phyloP scores from a whole-genome alignment of 2,888 invertebrate species.

The Drosophila gaucha region DNA sequence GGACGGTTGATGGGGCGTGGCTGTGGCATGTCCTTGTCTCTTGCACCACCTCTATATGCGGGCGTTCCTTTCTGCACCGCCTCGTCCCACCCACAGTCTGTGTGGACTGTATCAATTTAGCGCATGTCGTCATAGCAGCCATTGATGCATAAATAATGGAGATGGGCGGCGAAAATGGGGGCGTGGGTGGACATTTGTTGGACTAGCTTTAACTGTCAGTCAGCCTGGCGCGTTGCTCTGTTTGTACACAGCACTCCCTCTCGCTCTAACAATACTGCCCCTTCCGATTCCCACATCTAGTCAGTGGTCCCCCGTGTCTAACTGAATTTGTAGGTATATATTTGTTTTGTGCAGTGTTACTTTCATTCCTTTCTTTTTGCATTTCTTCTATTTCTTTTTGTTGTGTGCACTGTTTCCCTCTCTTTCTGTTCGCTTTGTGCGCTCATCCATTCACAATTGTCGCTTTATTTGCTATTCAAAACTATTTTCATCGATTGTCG shows the following conservation, averaged over 20 bases:
- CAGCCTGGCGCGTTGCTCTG: conserved; percentile 51
- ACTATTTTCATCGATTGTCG: conserved; percentile 70
- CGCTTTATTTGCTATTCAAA: conserved; percentile 78
- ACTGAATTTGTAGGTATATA: conserved; percentile 73
- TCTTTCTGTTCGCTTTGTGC: conserved; percentile 34
- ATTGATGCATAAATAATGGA: conserved; percentile 82
- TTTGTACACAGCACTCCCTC: conserved; percentile 22
- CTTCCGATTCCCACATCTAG: neutral
- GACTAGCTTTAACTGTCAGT: conserved; percentile 80
- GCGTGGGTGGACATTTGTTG: conserved; percentile 38
- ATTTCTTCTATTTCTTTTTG: conserved; percentile 8
- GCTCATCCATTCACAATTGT: conserved; percentile 64
- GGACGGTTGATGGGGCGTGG: neutral
- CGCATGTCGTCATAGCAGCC: conserved; percentile 80
- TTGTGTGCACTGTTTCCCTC: conserved; percentile 4
- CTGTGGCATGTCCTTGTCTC: conserved; percentile 55
- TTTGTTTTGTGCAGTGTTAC: conserved; percentile 60
- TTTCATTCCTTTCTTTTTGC: conserved; percentile 34
- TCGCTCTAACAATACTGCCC: neutral
- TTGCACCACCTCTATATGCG: conserved; percentile 20
- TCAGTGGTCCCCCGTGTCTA: conserved; percentile 39
- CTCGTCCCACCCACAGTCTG: conserved; percentile 16
- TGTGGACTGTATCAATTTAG: conserved; percentile 77
- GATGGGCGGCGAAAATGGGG: conserved; percentile 30
- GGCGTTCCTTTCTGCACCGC: neutral